Conservation (phyloP, 2,113 vertebrate genomes). For the Orthonyx spaldingii region DNA sequence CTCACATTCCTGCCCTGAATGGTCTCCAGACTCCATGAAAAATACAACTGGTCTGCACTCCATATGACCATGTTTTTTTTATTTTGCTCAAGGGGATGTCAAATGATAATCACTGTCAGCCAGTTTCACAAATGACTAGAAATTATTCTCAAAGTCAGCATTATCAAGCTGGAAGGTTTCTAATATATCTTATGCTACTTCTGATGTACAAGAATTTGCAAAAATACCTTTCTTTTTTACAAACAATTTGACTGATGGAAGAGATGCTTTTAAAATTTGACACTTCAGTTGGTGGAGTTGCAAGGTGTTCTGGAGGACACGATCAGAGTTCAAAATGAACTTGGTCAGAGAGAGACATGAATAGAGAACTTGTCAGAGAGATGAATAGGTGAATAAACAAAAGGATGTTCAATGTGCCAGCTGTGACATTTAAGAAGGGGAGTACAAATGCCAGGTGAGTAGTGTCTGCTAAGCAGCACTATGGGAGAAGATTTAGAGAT, state of each 20-base stretch:
- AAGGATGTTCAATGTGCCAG: not conserved
- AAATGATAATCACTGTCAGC: not conserved
- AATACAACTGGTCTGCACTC: not conserved
- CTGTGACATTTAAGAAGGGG: not conserved
- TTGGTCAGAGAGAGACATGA: not conserved
- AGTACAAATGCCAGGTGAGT: not conserved
- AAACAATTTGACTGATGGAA: not conserved
- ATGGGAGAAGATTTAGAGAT: not conserved
- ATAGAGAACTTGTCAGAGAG: not conserved
- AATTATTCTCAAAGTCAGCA: not conserved
- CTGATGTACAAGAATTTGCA: not conserved
- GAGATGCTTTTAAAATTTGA: constrained; percentile 6
- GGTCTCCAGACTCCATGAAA: not conserved
- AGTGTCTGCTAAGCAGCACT: not conserved
- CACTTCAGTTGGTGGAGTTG: not conserved
- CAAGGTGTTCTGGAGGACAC: not conserved
- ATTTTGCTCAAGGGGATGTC: not conserved
- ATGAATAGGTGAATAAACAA: not conserved
- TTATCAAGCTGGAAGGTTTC: not conserved
- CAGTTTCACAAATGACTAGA: not conserved
- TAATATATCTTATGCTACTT: not conserved
- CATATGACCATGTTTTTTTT: not conserved
- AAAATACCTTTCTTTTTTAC: not conserved
- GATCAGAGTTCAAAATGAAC: not conserved
- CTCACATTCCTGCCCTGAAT: not conserved